These are phyloP conservation scores for Anniella stebbinsi DNA, from an alignment of 2,797 vertebrate genomes.

Conservation along the genomic window DNA sequence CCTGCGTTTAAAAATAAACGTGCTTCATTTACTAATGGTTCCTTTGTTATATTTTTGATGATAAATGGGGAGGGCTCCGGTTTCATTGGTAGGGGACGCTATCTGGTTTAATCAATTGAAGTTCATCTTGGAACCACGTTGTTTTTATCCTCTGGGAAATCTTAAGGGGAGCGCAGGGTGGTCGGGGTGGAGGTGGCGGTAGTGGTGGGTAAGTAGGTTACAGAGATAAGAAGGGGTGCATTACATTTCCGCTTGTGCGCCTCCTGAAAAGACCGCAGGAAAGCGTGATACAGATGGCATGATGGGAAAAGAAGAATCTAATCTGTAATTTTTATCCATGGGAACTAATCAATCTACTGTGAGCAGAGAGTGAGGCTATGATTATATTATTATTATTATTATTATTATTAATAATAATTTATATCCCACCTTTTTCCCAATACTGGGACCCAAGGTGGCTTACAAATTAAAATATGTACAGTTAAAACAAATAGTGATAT, in stretches of 20 bases:
- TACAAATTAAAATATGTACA: too few species aligned
- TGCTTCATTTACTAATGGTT: slow-evolving; percentile 35
- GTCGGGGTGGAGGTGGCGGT: neutral
- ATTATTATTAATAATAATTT: too few species aligned
- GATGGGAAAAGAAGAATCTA: too few species aligned
- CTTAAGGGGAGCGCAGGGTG: neutral
- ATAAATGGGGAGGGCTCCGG: slow-evolving; percentile 31
- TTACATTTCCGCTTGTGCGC: neutral
- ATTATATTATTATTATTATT: too few species aligned
- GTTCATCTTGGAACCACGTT: slow-evolving; percentile 21
- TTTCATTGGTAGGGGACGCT: neutral
- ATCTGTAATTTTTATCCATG: neutral
- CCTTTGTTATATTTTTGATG: slow-evolving; percentile 37
- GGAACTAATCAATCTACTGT: too few species aligned
- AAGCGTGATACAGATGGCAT: neutral
- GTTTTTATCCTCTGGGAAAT: slow-evolving; percentile 32
- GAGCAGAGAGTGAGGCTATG: too few species aligned
- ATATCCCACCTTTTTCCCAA: too few species aligned
- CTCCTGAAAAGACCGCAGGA: neutral
- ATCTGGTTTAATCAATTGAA: slow-evolving; percentile 31
- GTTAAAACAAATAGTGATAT: too few species aligned
- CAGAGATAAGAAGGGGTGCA: neutral
- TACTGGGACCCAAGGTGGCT: too few species aligned
- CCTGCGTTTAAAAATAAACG: slow-evolving; percentile 3
- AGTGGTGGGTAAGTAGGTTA: slow-evolving; percentile 18